Conservation (phyloP, 2,797 vertebrate genomes). For the Meda fulgida region DNA sequence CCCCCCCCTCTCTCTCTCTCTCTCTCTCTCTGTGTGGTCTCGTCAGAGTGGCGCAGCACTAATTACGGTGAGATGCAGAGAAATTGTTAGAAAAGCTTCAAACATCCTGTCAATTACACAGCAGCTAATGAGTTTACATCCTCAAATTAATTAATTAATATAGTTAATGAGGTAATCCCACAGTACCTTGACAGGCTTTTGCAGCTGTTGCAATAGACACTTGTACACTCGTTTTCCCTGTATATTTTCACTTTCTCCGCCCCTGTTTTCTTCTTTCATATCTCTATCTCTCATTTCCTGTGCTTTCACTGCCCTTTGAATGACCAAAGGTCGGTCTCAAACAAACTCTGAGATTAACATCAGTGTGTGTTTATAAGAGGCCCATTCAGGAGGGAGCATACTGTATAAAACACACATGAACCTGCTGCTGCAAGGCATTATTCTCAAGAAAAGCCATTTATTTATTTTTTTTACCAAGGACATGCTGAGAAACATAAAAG, state of each 20-base stretch:
- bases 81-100: slow-evolving; percentile 67
- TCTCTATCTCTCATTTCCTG: slow-evolving; percentile 39
- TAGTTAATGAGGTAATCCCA: slow-evolving; percentile 47
- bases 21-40: slow-evolving; percentile 26
- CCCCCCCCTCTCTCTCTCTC: background rate
- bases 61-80: slow-evolving; percentile 69
- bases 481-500: background rate
- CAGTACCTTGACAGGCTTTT: slow-evolving; percentile 30
- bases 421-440: slow-evolving; percentile 1
- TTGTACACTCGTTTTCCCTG: background rate
- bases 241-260: slow-evolving; percentile 38
- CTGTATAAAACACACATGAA: slow-evolving; percentile 29
- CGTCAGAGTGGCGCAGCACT: slow-evolving; percentile 65
- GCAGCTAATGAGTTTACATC: slow-evolving; percentile 61
- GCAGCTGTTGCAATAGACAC: slow-evolving; percentile 29
- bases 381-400: slow-evolving; percentile 45
- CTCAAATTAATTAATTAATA: slow-evolving; percentile 61
- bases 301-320: slow-evolving; percentile 55
- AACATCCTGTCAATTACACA: slow-evolving; percentile 63
- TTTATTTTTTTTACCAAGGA: background rate
- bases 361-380: slow-evolving; percentile 45
- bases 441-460: background rate
- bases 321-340: slow-evolving; percentile 49
- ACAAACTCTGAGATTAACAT: slow-evolving; percentile 46
- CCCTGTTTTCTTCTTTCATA: slow-evolving; percentile 42